Conservation (phyloP, 2,888 invertebrate genomes). For the Tenthredo scrophulariae region DNA sequence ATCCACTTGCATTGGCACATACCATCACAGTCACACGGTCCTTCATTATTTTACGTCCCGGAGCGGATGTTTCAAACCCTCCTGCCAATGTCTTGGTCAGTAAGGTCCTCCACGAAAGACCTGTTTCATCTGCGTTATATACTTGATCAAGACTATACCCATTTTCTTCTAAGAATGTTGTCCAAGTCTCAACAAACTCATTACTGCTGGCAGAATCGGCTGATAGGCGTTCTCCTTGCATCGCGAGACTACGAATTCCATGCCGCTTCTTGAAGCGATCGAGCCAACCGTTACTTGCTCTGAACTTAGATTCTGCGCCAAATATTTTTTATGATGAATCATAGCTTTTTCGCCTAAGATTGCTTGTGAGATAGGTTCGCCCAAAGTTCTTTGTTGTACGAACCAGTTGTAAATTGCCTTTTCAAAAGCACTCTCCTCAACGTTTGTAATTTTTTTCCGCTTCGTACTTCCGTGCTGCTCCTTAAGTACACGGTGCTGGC, state of each 20-base stretch:
- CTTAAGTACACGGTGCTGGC: conserved; percentile 15
- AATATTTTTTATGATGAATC: conserved; percentile 19
- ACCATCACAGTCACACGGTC: conserved; percentile 63
- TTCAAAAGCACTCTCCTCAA: conserved; percentile 41
- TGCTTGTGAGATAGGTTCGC: conserved; percentile 2
- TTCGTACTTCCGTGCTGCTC: conserved; percentile 26
- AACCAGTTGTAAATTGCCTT: conserved; percentile 51
- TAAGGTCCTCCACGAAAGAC: conserved; percentile 59
- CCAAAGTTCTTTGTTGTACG: conserved; percentile 10
- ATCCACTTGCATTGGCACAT: conserved; percentile 64
- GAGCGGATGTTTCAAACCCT: conserved; percentile 57
- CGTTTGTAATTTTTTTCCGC: conserved; percentile 32
- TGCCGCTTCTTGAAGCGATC: conserved; percentile 58
- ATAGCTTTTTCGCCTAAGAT: conserved; percentile 22
- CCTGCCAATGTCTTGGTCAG: conserved; percentile 57
- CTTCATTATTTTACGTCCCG: conserved; percentile 60
- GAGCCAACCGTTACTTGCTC: conserved; percentile 59
- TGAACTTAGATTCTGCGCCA: conserved; percentile 57
- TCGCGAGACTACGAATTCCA: conserved; percentile 57
- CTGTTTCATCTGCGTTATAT: conserved; percentile 61
- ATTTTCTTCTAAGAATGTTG: conserved; percentile 28
- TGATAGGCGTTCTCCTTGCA: conserved; percentile 56
- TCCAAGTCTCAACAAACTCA: conserved; percentile 7
- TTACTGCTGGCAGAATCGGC: conserved; percentile 46
- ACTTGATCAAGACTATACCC: conserved; percentile 54